These are phyloP conservation scores for Marisa cornuarietis DNA, from an alignment of 1,140 invertebrate genomes.

Conservation along the genomic window DNA sequence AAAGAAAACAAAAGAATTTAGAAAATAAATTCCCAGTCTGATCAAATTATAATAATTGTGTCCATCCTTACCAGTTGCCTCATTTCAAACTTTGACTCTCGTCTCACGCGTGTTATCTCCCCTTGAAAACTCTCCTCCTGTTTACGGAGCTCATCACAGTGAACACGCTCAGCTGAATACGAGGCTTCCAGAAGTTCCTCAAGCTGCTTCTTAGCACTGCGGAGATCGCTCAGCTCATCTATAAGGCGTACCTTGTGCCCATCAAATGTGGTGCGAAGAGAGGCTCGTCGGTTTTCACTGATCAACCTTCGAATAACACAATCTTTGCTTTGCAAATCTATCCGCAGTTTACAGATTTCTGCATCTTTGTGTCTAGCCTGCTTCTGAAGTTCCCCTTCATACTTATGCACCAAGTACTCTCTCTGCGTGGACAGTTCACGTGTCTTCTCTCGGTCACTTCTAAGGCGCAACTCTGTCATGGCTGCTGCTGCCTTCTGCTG, in stretches of 20 bases:
- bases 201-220: conserved; percentile 36
- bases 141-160: conserved; percentile 31
- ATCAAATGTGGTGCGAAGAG: conserved; percentile 19
- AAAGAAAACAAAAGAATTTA: neutral
- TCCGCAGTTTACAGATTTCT: conserved; percentile 37
- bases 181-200: conserved; percentile 32
- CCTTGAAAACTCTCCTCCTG: conserved; percentile 30
- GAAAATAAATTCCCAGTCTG: neutral
- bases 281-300: conserved; percentile 23
- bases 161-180: conserved; percentile 24
- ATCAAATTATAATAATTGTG: neutral
- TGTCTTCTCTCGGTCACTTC: conserved; percentile 35
- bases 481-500: conserved; percentile 30
- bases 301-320: conserved; percentile 28
- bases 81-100: conserved; percentile 35
- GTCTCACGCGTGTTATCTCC: conserved; percentile 37
- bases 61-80: conserved; percentile 39
- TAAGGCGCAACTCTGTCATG: conserved; percentile 28
- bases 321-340: conserved; percentile 39
- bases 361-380: conserved; percentile 33
- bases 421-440: conserved; percentile 30
- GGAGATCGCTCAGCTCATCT: conserved; percentile 37
- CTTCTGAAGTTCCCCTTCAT: conserved; percentile 35
- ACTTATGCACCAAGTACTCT: conserved; percentile 24
- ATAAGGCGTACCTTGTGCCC: conserved; percentile 27